Base-by-base conservation (phyloP, 2,113 vertebrate species). In the Chunga burmeisteri region DNA sequence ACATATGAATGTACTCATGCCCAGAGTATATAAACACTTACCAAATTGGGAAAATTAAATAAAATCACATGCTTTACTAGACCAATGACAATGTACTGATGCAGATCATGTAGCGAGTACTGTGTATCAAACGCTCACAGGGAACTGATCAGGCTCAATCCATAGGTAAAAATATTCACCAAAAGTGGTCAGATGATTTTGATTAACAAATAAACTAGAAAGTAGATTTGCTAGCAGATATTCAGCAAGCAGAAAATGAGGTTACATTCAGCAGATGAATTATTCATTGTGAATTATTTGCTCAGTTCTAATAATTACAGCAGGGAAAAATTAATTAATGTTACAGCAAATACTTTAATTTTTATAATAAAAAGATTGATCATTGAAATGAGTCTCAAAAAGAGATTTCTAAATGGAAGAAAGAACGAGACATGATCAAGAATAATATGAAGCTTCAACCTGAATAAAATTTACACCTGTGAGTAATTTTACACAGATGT, bases 241-340 rank as follows among this genome's bases (percentile, higher is more conserved):
- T 85, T 91, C 84, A 91, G 73, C 70, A 66, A 80, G 78, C 78
- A 95, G 86, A 94, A 96, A 95, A 95, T 80, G 86, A 97, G 84
- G 53, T 92, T 95, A 58, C 50, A n/a, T 91, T 89, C 62, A 75
- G 78, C 16, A 84, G 62, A 96, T 97, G 86, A 96, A 97, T 97
- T 96, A 97, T 97, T 93, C 91, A 97, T 95, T 90, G 62, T 91
- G 84, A 95, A 95, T 96, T 96, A 91, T 95, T 97, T 97, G 86
- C 59, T 97, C 89, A 93, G 78, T 90, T 96, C 81, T 95, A 97
- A 95, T 97, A 95, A 97, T 95, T 95, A 88, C 86, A 95, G 86
- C n/a, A 68, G 87, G 93, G 89, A 75, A 94, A 94, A 97, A 96
- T 93, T 96, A 97, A 97, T 97, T 97, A 95, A 93, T 79, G 73